Base-by-base conservation (phyloP, 2,113 vertebrate species). In the Numenius arquata region DNA sequence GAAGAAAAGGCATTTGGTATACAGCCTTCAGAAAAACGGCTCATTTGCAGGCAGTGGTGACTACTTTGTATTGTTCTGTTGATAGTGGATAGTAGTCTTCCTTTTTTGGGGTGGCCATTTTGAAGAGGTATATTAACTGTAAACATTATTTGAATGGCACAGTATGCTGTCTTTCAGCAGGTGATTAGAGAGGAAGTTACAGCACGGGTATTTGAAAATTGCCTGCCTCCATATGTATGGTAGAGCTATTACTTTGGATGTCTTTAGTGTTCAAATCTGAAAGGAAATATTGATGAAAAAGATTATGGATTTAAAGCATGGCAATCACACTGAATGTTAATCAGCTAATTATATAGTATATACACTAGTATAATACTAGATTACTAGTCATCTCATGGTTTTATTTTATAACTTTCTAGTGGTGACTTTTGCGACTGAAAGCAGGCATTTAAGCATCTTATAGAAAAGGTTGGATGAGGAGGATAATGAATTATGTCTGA, bases 171-270 rank as follows among this genome's bases (percentile, higher is more conserved):
- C 17, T 84, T 62, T n/a, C 43, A 71, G 50, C 16, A 48, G 19
- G 10, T 55, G 32, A 36, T 84, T 56, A 65, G 41, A 70, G 59
- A 63, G 23, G 56, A 65, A 34, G 12, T 65, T 71, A 48, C 19
- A 82, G 27, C 47, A 32, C 26, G 21, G 26, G 5, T 55, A n/a
- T 73, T 73, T 92, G 55, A 50, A 84, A 89, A 76, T 68, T 4
- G 0, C 7, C 30, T 58, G 7, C 19, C 27, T 80, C 27, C 58
- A 0, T 36, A 26, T 26, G 7, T 82, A 6, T 36, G 25, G 18
- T 29, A 80, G 29, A 70, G 27, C 36, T n/a, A 43, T 62, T 27
- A 4, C 52, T 67, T 63, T 59, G 59, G 27, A 40, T 8, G 62
- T 41, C 61, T 77, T 26, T 10, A 27, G 3, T 56, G 16, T 40